Base-by-base conservation (phyloP, 2,888 invertebrate genomes). In the Latheticus oryzae region DNA sequence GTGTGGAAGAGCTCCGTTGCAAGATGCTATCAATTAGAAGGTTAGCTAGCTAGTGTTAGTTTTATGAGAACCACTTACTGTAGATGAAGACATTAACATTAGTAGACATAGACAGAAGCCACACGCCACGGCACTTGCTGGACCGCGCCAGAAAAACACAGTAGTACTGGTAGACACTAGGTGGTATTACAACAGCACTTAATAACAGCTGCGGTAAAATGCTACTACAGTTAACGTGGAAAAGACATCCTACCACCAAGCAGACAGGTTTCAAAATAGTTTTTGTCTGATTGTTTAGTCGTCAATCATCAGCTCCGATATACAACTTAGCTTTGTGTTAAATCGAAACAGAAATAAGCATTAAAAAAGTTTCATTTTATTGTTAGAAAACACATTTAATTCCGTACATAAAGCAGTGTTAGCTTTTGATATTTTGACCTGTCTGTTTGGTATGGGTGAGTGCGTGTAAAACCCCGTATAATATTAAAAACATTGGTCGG, bases 21-120 rank as follows among this genome's bases (percentile, higher is more conserved):
- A 15, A 17, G 16, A 8, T 19, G 28, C 12, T 40, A 13, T n/a
- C 4, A 32, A 13, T 43, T 45, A 45, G 35, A 35, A 15, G 9
- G 37, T 54, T 48, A 51, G 50, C 32, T 50, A 60, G 53, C 28
- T 45, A 58, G 50, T 52, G 73, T 75, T 75, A 75, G 73, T 74
- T 21, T 73, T 67, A 72, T 73, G 72, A 68, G 72, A 74, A 72
- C 70, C 73, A 76, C 76, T 76, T 76, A 76, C 76, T 75, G 72
- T 73, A 73, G 66, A 76, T 76, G 75, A 74, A 76, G 75, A 75
- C 75, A 75, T 68, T 68, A 67, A 75, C 76, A 77, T 77, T 77
- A 77, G 76, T 77, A 77, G 76, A 77, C 77, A 77, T 68, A 77
- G 72, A 77, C 77, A 77, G 76, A 77, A 77, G 77, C 77, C 77